These are phyloP conservation scores for Sycophila sp. DNA, from an alignment of 1,140 invertebrate genomes.

Conservation along the genomic window DNA sequence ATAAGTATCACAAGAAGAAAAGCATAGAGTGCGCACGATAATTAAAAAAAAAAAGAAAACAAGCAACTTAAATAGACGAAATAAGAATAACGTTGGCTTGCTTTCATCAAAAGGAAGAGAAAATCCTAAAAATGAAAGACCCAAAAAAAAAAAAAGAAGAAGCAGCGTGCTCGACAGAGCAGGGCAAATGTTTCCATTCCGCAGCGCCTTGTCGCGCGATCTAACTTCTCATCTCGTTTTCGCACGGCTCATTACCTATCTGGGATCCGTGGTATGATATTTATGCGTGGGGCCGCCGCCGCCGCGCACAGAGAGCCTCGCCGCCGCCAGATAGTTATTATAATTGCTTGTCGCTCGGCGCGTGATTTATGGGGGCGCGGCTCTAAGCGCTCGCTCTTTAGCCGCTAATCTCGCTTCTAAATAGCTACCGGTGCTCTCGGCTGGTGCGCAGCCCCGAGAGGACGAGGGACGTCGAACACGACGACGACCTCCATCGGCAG, in stretches of 20 bases:
- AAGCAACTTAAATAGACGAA: no score
- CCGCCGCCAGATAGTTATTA: constrained; percentile 56
- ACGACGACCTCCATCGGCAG: neutral
- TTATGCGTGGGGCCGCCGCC: constrained; percentile 51
- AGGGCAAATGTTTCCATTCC: neutral
- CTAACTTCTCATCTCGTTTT: constrained; percentile 32
- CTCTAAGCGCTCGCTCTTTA: constrained; percentile 54
- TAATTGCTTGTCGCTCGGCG: constrained; percentile 60
- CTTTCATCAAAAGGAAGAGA: no score
- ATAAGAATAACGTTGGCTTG: no score
- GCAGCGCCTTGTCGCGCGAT: neutral
- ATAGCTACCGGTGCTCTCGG: constrained; percentile 46
- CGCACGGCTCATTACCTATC: constrained; percentile 55
- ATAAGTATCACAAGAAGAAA: no score
- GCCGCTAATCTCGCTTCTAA: constrained; percentile 51
- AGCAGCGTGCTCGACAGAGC: neutral
- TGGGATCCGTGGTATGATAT: constrained; percentile 56
- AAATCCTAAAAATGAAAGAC: no score
- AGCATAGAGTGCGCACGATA: no score
- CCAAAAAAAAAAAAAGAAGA: neutral
- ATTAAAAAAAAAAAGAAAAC: no score
- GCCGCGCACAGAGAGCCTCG: constrained; percentile 4
- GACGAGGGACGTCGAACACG: neutral
- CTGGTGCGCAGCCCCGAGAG: neutral
- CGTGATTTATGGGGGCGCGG: constrained; percentile 56